phyloP scores from a whole-genome alignment of 1,140 invertebrate species.

The Cyphomyrmex costatus region DNA sequence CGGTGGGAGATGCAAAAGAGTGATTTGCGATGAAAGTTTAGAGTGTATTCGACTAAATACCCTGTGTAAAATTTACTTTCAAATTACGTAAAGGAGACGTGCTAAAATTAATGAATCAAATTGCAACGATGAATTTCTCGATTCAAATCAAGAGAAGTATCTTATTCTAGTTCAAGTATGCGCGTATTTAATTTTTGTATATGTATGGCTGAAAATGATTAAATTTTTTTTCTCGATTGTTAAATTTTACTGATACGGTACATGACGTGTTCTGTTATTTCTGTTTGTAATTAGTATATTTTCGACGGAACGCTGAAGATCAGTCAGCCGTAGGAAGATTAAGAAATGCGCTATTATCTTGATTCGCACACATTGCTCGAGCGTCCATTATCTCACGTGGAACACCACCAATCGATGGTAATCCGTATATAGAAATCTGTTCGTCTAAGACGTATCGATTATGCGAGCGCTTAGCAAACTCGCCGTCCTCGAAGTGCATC shows the following conservation, averaged over 20 bases:
- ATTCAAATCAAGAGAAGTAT: background rate
- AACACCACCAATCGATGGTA: constrained; percentile 69
- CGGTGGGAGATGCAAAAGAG: background rate
- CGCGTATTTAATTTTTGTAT: constrained; percentile 2
- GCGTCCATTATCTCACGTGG: constrained; percentile 72
- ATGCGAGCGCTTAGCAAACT: constrained; percentile 66
- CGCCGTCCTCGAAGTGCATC: constrained; percentile 70
- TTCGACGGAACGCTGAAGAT: background rate
- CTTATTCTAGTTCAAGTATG: constrained; percentile 28
- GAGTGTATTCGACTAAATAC: constrained; percentile 27
- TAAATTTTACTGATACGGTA: background rate
- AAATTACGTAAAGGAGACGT: constrained; percentile 34
- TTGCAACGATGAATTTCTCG: constrained; percentile 3
- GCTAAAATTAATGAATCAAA: background rate
- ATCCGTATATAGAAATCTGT: constrained; percentile 75
- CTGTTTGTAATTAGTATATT: constrained; percentile 5
- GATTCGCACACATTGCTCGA: constrained; percentile 66
- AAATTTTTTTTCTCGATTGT: background rate
- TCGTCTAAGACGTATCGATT: constrained; percentile 72
- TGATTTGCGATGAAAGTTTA: constrained; percentile 7
- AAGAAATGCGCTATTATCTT: constrained; percentile 25
- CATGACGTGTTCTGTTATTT: constrained; percentile 9
- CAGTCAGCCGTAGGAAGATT: constrained; percentile 50
- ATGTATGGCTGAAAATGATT: background rate
- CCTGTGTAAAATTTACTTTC: constrained; percentile 55